A percentile compares a stretch with the other conserved stretches of the same genome.
phyloP scores from a whole-genome alignment of 1,140 invertebrate species.

The Megathymus violae region DNA sequence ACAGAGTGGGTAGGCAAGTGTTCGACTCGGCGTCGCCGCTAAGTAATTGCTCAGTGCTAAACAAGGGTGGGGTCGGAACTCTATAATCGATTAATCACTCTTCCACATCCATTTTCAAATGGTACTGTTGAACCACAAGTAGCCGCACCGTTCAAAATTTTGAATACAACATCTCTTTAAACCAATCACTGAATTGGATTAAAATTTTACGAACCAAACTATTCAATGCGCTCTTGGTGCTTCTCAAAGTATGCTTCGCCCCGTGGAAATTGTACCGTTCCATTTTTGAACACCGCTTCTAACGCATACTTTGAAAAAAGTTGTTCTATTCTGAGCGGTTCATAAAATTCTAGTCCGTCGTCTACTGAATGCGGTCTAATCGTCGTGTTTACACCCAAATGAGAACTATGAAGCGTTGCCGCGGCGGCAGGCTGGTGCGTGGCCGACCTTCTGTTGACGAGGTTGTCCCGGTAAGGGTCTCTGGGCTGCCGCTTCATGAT shows the following conservation, averaged over 20 bases:
- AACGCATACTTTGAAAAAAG: slow-evolving; percentile 23
- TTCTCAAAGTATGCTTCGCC: slow-evolving; percentile 19
- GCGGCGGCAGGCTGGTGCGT: slow-evolving; percentile 50
- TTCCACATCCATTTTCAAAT: slow-evolving; percentile 79
- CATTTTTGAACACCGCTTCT: neutral
- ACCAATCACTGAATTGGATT: slow-evolving; percentile 41
- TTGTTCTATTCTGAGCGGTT: slow-evolving; percentile 13
- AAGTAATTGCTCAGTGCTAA: slow-evolving; percentile 53
- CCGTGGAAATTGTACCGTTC: neutral
- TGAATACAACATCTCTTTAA: slow-evolving; percentile 42
- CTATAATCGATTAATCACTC: slow-evolving; percentile 77
- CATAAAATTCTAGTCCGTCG: slow-evolving; percentile 39
- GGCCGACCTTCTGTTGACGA: slow-evolving; percentile 95
- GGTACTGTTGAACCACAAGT: slow-evolving; percentile 69
- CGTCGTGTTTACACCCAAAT: slow-evolving; percentile 72
- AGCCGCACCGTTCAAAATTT: slow-evolving; percentile 64
- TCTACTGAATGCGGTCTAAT: slow-evolving; percentile 55
- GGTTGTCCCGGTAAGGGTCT: slow-evolving; percentile 96
- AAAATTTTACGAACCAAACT: slow-evolving; percentile 18
- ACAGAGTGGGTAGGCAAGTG: slow-evolving; percentile 37
- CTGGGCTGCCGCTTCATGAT: slow-evolving; percentile 98
- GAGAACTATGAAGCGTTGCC: slow-evolving; percentile 68
- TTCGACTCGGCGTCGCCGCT: slow-evolving; percentile 35
- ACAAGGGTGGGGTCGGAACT: slow-evolving; percentile 40
- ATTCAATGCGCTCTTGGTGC: neutral